phyloP scores from a whole-genome alignment of 2,888 invertebrate genomes.

The Cerastis rubricosa region DNA sequence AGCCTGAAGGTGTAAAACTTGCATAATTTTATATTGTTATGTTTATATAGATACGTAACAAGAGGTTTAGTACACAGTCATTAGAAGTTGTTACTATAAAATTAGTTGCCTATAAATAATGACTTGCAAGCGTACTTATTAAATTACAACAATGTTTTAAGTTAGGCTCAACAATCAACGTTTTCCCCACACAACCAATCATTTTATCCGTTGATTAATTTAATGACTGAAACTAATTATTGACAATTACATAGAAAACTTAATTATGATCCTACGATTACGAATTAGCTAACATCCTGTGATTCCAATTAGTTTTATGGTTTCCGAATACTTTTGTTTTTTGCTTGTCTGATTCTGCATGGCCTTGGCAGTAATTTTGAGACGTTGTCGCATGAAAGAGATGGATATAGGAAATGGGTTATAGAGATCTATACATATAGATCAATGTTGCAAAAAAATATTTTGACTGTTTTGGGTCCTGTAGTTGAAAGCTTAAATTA shows the following conservation, averaged over 20 bases:
- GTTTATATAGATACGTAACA: neutral
- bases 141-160: conserved; percentile 15
- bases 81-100: conserved; percentile 3
- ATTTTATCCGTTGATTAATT: conserved; percentile 24
- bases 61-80: neutral
- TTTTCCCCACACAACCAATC: conserved; percentile 35
- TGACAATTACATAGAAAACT: conserved; percentile 35
- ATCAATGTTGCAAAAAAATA: conserved; percentile 60
- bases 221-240: conserved; percentile 35
- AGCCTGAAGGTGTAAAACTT: conserved; percentile 1
- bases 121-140: conserved; percentile 15
- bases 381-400: conserved; percentile 69
- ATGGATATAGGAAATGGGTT: conserved; percentile 76
- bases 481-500: neutral
- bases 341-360: conserved; percentile 47
- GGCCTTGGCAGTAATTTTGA: conserved; percentile 65
- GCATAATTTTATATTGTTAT: neutral
- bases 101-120: neutral
- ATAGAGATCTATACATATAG: conserved; percentile 66
- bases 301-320: conserved; percentile 56
- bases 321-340: conserved; percentile 62
- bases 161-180: conserved; percentile 16
- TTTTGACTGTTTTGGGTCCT: conserved; percentile 28
- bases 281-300: conserved; percentile 61
- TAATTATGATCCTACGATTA: conserved; percentile 37